Percentiles rank a stretch among this genome's conserved stretches.
Conservation (phyloP, 2,113 vertebrate species). For the Cinclus mexicanus region DNA sequence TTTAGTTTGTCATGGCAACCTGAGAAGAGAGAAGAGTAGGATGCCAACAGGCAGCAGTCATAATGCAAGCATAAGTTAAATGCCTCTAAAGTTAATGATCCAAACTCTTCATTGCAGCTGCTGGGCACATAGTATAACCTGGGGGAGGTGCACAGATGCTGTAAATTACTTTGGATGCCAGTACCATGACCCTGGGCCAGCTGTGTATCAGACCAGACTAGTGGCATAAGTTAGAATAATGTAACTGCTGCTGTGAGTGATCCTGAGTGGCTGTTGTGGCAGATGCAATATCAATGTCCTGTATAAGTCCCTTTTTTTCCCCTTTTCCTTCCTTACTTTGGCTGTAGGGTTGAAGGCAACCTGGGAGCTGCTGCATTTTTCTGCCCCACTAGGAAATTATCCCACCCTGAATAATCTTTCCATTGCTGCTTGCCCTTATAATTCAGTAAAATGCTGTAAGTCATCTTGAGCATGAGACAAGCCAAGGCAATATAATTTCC, state of each 20-base stretch:
- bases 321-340: not conserved
- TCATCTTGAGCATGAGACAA: not conserved
- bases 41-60: slow-evolving; percentile 15
- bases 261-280: not conserved
- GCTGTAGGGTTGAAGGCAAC: not conserved
- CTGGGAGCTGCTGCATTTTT: not conserved
- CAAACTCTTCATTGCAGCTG: not conserved
- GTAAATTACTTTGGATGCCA: slow-evolving; percentile 36
- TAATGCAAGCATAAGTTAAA: slow-evolving; percentile 43
- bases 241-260: not conserved
- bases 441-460: not conserved
- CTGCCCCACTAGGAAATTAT: not conserved
- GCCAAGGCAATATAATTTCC: not conserved
- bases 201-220: not conserved
- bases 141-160: slow-evolving; percentile 15
- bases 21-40: not conserved
- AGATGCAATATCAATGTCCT: not conserved
- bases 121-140: not conserved
- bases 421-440: not conserved
- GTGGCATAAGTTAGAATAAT: not conserved
- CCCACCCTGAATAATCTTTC: not conserved
- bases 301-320: not conserved
- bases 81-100: slow-evolving; percentile 39
- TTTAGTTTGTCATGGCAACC: slow-evolving; percentile 30
- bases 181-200: not conserved